Conservation (phyloP, 2,113 vertebrate species). For the Platysteira castanea region DNA sequence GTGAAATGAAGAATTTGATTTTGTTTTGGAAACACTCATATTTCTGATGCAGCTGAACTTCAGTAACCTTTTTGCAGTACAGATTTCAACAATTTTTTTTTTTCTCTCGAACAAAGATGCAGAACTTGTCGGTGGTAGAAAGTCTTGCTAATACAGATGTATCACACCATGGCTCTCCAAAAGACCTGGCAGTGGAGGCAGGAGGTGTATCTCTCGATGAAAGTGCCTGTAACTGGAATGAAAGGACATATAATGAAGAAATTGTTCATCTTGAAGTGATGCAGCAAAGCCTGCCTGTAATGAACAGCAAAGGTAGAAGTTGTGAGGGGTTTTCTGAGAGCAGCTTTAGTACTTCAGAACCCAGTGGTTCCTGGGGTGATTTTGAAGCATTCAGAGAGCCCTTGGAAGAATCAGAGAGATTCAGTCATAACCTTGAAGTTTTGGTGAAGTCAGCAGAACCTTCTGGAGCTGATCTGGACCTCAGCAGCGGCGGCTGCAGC, state of each 20-base stretch:
- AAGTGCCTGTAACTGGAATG: background rate
- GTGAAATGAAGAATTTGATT: background rate
- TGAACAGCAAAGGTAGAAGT: background rate
- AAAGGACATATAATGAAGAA: background rate
- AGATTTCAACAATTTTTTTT: background rate
- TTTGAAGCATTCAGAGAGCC: slow-evolving; percentile 67
- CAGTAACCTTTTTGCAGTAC: background rate
- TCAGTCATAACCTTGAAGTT: background rate
- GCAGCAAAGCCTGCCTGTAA: background rate
- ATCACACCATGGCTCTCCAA: background rate
- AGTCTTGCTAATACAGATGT: background rate
- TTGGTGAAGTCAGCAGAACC: background rate
- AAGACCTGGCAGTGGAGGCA: background rate
- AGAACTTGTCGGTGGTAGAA: background rate
- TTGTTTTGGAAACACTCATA: background rate
- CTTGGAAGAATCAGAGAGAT: background rate
- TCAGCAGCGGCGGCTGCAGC: fast-evolving
- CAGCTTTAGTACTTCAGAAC: background rate
- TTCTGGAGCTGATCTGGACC: background rate
- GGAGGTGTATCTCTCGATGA: fast-evolving
- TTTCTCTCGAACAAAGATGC: background rate
- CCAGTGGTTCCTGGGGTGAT: slow-evolving; percentile 57
- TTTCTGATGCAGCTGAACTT: background rate
- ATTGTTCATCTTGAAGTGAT: background rate
- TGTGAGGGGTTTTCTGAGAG: background rate